Evolutionary conservation across 2,797 vertebrate species (phyloP), one percentile per base, ranked within the genome.

Genomic region (Gadopsis bispinosus): DNA sequence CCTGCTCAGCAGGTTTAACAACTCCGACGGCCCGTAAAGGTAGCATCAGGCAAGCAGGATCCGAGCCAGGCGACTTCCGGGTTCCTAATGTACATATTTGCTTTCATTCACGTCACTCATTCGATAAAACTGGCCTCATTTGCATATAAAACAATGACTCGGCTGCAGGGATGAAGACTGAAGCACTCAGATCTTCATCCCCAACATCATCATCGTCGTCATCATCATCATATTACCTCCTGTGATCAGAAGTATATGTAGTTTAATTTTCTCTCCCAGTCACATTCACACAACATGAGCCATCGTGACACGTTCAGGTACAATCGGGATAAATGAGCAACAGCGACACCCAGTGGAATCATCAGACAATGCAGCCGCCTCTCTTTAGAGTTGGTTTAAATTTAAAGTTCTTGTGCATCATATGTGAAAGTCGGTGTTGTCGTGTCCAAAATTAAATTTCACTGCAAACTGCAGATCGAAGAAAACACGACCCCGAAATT

Each of bases 11-110:
- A 59, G 1, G 0, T 0, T 0, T 5, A 1, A 48, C 0, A 60
- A 2, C 33, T 80, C 84, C 39, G 16, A 85, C 1, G 13, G 71
- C 1, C 0, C 3, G 0, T 81, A 17, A 91, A 90, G 5, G 81
- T 4, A 69, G 0, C 88, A 55, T 0, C 10, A 17, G 0, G 2
- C 20, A 29, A 92, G 79, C 93, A 93, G 94, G 93, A 94, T 94
- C 85, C 81, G 64, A 43, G 45, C 56, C 0, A 0, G 3, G 19
- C 9, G 1, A 91, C 92, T 92, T 94, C 94, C 94, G 90, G 93
- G 88, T 82, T 89, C 63, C 39, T 61, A 67, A 70, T 33, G 80
- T 73, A 84, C 69, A 91, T 80, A 85, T 89, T 87, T 84, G 5
- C 56, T 1, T 41, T 82, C 10, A 5, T 69, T 45, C 54, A 41